Evolutionary conservation across 2,888 invertebrate species (phyloP), one percentile per base, ranked within the genome.

Genomic region (Drosophila ezoana): DNA sequence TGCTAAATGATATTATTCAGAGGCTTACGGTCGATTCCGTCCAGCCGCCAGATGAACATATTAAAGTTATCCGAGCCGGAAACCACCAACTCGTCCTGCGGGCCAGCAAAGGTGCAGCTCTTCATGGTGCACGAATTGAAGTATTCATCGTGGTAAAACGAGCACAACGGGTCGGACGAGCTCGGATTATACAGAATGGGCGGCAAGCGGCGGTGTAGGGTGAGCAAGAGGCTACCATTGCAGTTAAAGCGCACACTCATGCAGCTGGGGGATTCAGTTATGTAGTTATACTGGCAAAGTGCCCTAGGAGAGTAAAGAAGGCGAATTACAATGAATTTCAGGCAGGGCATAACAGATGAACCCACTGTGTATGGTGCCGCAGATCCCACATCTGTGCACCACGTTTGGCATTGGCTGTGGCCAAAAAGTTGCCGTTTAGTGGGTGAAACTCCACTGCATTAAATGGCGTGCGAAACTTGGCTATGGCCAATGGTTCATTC

Each of bases 111-210:
- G 72, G 96, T 96, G 90, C 98, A 98, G 73, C 98, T 98, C 93
- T 99, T 99, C 97, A 99, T 98, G 0, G 99, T 99, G 90, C 98
- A 98, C 0, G 97, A 97, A 92, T 98, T 98, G 90, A 97, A 97
- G 92, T 98, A 99, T 71, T 97, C 97, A 49, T 95, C 95, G 91
- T 98, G 97, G 91, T 97, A 97, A 92, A 98, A 98, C 91, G 98
- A 96, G 33, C 96, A 97, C 28, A 96, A 92, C 0, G 96, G 95
- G 43, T 94, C 94, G 0, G 95, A 93, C 0, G 95, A 94, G 74
- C 95, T 94, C 0, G 95, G 94, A 0, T 94, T 93, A 89, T 97
- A 98, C 8, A 98, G 93, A 11, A 97, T 96, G 0, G 98, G 98
- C 0, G 97, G 96, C 60, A 97, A 93, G n/a, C 98, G 95, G 9